Percentiles rank a stretch among this genome's conserved stretches.
Evolutionary conservation across 2,797 vertebrate genomes (phyloP).

Genomic region (Ambastaia sidthimunki): DNA sequence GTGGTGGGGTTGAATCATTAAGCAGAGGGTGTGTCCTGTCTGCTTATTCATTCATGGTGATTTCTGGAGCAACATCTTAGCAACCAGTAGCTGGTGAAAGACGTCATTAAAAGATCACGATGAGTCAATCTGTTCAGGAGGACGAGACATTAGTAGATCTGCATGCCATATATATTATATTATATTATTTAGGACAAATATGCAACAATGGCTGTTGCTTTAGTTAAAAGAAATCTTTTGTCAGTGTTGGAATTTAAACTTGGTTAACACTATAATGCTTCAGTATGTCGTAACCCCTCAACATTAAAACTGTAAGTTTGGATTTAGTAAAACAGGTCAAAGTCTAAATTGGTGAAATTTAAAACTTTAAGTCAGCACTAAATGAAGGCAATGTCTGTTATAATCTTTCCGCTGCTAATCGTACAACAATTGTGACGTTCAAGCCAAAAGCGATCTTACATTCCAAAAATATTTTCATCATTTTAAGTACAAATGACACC

Average conservation of each 20-base stretch:
- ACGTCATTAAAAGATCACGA: neutral
- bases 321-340: conserved; percentile 3
- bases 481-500: conserved; percentile 9
- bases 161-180: neutral
- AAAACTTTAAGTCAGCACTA: neutral
- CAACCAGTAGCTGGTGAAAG: conserved; percentile 1
- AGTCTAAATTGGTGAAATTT: neutral
- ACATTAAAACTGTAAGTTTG: neutral
- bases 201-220: neutral
- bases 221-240: neutral
- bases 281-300: neutral
- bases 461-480: conserved; percentile 1
- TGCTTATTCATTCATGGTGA: conserved; percentile 19
- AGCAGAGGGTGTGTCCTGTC: conserved; percentile 37
- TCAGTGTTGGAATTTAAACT: neutral
- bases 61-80: conserved; percentile 1
- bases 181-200: neutral
- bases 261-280: neutral
- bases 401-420: neutral
- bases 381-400: neutral
- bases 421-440: neutral
- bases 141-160: neutral
- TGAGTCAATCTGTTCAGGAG: neutral
- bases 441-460: neutral
- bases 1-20: conserved; percentile 45